phyloP scores from a whole-genome alignment of 2,888 invertebrate species.

The Cyrtodaria siliqua region DNA sequence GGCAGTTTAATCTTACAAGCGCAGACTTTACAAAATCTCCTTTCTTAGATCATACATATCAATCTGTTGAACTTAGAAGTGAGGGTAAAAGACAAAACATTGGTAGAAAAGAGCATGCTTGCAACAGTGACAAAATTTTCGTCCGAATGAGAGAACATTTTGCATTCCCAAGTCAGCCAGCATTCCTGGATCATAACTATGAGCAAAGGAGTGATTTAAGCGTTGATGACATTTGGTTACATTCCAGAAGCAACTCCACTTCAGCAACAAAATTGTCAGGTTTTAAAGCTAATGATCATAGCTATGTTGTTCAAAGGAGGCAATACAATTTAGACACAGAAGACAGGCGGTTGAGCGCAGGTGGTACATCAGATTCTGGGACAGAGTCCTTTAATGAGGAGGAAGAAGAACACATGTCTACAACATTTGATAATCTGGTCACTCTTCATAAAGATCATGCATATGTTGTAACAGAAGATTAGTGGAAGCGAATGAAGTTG shows the following conservation, averaged over 20 bases:
- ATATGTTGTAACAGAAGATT: slow-evolving; percentile 15
- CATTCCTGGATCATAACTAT: slow-evolving; percentile 47
- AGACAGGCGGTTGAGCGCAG: not conserved
- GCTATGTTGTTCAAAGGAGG: slow-evolving; percentile 32
- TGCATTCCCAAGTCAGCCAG: slow-evolving; percentile 14
- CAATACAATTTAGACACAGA: not conserved
- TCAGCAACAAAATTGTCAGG: not conserved
- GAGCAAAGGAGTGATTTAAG: slow-evolving; percentile 26
- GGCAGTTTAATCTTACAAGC: slow-evolving; percentile 19
- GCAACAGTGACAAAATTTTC: not conserved
- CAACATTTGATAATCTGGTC: slow-evolving; percentile 9
- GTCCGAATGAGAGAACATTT: not conserved
- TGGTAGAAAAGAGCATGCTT: not conserved
- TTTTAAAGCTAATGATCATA: slow-evolving; percentile 31
- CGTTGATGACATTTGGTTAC: slow-evolving; percentile 10
- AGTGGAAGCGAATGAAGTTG: not conserved
- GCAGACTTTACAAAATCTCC: slow-evolving; percentile 55
- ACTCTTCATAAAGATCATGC: slow-evolving; percentile 34
- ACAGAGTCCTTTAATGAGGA: slow-evolving; percentile 58
- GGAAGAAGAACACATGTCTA: slow-evolving; percentile 11
- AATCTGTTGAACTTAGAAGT: slow-evolving; percentile 31
- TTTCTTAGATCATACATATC: slow-evolving; percentile 59
- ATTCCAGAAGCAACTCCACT: slow-evolving; percentile 21
- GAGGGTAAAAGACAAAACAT: not conserved
- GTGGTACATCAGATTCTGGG: slow-evolving; percentile 46